Evolutionary conservation across 2,797 vertebrate species (phyloP).

Genomic region (Monodelphis domestica): DNA sequence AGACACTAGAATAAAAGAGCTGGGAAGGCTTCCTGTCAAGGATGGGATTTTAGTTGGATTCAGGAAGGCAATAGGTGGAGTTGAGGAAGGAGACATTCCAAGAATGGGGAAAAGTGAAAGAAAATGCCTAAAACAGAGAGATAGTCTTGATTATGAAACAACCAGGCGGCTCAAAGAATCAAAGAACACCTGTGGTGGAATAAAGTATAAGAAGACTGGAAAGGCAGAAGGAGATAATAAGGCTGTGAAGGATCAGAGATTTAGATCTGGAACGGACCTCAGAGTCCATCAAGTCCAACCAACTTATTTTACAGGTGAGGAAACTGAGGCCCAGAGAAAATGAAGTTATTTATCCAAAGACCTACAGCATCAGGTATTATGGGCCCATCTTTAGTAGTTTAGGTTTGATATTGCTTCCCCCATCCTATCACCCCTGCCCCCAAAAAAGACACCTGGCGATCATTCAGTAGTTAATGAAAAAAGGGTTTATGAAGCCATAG

Average conservation of each 20-base stretch:
- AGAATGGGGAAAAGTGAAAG: background rate
- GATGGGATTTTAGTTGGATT: background rate
- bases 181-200: background rate
- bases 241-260: background rate
- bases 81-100: background rate
- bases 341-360: background rate
- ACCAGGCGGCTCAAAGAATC: background rate
- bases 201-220: background rate
- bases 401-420: background rate
- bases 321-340: background rate
- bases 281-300: background rate
- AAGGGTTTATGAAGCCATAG: background rate
- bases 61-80: background rate
- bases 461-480: background rate
- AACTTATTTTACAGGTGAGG: background rate
- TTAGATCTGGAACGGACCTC: background rate
- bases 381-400: background rate
- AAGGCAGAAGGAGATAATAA: background rate
- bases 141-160: background rate
- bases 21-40: background rate
- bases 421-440: too few species aligned
- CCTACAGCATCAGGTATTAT: background rate
- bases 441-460: background rate
- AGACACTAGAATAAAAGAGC: background rate
- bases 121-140: background rate